Conservation (phyloP, 2,797 vertebrate species). For the Micropoecilia bifurca region DNA sequence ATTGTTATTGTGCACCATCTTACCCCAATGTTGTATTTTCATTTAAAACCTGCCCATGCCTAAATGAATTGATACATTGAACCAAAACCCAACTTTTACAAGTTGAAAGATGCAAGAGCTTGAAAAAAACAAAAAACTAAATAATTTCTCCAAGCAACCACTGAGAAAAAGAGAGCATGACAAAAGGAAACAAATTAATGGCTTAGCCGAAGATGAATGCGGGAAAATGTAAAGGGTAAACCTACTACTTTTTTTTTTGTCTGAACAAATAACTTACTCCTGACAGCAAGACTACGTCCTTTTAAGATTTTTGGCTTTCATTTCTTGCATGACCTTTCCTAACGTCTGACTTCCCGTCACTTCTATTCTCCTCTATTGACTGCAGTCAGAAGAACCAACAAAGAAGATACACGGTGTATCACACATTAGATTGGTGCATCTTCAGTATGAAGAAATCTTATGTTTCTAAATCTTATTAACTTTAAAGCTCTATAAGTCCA, state of each 20-base stretch:
- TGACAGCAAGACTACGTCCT: background rate
- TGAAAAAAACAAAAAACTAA: background rate
- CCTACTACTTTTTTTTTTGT: background rate
- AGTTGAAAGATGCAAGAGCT: conserved; percentile 3
- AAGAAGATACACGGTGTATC: background rate
- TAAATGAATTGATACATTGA: background rate
- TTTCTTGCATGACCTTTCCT: background rate
- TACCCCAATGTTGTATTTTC: background rate
- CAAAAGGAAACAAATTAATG: background rate
- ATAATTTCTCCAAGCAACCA: no score
- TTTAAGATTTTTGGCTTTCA: background rate
- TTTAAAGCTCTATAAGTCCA: background rate
- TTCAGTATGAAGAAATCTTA: background rate
- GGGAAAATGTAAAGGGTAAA: background rate
- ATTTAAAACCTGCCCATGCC: background rate
- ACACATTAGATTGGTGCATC: background rate
- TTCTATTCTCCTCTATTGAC: background rate
- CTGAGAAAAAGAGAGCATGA: conserved; percentile 12
- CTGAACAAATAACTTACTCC: conserved; percentile 11
- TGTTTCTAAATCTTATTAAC: background rate
- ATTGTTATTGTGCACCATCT: background rate
- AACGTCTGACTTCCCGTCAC: background rate
- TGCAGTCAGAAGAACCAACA: background rate
- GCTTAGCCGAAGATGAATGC: background rate
- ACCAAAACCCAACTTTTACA: background rate